Conservation (phyloP, 2,113 vertebrate genomes). For the Meles meles region DNA sequence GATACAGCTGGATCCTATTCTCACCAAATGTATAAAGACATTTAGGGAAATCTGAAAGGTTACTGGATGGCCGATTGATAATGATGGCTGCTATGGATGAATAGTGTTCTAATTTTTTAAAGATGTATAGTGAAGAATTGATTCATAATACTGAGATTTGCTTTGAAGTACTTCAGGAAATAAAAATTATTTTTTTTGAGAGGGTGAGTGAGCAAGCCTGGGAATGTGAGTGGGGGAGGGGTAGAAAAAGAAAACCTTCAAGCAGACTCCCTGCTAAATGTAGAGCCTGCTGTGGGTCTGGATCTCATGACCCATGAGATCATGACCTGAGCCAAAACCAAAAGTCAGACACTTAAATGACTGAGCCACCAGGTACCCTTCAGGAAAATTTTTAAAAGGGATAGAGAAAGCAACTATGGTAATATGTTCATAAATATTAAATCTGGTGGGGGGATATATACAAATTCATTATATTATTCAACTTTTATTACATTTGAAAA, state of each 20-base stretch:
- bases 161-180: neutral
- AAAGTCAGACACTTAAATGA: neutral
- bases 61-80: neutral
- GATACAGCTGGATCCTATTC: neutral
- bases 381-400: neutral
- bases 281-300: neutral
- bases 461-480: neutral
- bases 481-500: neutral
- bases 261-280: neutral
- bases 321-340: neutral
- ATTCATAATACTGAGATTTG: neutral
- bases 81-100: neutral
- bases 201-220: too few species aligned
- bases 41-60: neutral
- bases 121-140: neutral
- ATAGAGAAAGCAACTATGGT: neutral
- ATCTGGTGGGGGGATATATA: neutral
- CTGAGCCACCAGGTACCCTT: neutral
- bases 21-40: neutral
- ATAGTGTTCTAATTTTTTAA: neutral
- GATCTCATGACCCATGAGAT: neutral
- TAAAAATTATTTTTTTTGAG: neutral
- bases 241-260: neutral
- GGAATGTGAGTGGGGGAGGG: too few species aligned
- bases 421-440: neutral